Conservation (phyloP, 2,888 invertebrate genomes). For the Lasiommata megera region DNA sequence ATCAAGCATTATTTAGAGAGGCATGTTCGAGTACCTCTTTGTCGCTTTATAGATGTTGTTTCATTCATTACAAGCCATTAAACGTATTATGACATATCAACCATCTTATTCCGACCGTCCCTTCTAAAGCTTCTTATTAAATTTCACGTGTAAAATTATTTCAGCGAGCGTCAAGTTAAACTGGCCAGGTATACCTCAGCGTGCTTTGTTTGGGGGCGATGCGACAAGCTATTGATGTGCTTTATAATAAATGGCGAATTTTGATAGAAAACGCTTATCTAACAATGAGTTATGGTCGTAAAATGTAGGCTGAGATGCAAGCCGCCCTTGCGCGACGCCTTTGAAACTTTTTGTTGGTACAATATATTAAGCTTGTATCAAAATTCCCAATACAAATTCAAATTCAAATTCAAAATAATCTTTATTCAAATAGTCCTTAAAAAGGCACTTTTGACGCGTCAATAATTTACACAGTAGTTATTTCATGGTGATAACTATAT, state of each 20-base stretch:
- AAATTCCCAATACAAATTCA: not conserved
- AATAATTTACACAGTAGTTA: too few species aligned
- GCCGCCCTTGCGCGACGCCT: constrained; percentile 10
- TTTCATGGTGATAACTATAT: too few species aligned
- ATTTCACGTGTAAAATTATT: constrained; percentile 4
- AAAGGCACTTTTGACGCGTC: too few species aligned
- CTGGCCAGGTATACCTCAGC: constrained; percentile 66
- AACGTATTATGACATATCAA: constrained; percentile 71
- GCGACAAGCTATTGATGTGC: constrained; percentile 74
- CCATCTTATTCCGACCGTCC: constrained; percentile 46
- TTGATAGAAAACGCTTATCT: constrained; percentile 54
- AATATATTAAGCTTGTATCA: not conserved
- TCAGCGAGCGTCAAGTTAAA: constrained; percentile 40
- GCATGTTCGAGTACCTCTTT: constrained; percentile 76
- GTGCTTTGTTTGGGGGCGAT: constrained; percentile 74
- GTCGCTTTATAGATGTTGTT: constrained; percentile 80
- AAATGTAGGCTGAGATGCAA: constrained; percentile 11
- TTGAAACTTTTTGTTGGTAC: constrained; percentile 1
- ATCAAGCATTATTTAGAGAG: constrained; percentile 76
- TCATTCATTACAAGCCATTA: constrained; percentile 81
- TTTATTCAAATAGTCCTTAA: too few species aligned
- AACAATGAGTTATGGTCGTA: constrained; percentile 36
- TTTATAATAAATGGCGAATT: constrained; percentile 74
- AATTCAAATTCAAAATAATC: too few species aligned
- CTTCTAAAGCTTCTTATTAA: constrained; percentile 26